Conservation (phyloP, 2,113 vertebrate genomes). For the Morone saxatilis region DNA sequence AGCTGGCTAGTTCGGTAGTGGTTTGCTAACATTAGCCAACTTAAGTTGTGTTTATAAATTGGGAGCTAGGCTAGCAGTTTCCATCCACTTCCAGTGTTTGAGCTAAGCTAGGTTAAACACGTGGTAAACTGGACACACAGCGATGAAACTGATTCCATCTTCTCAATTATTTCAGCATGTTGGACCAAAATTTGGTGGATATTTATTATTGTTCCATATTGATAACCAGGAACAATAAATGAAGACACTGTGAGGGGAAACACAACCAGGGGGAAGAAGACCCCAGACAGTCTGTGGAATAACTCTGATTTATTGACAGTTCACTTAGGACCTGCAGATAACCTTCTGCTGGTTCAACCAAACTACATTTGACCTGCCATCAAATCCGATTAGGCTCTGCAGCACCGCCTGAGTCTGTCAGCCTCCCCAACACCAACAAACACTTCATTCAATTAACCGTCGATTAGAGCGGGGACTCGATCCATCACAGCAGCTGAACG, state of each 20-base stretch:
- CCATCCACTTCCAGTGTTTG: no score
- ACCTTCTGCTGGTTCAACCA: slow-evolving; percentile 26
- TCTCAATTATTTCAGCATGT: not conserved
- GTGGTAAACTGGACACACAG: no score
- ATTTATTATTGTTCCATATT: no score
- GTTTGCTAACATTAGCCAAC: no score
- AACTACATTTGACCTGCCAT: slow-evolving; percentile 23
- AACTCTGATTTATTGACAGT: not conserved
- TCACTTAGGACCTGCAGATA: slow-evolving; percentile 13
- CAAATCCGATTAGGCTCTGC: slow-evolving; percentile 22
- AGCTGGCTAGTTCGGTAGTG: no score
- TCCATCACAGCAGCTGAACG: slow-evolving; percentile 6
- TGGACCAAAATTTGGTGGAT: no score
- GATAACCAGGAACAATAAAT: not conserved
- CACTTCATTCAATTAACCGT: slow-evolving; percentile 26
- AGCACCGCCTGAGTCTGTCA: not conserved
- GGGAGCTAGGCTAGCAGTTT: no score
- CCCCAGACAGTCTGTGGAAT: not conserved
- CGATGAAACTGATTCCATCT: no score
- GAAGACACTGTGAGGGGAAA: not conserved
- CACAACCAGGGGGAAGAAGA: not conserved
- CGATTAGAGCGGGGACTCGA: not conserved
- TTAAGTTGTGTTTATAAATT: no score
- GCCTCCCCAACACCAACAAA: slow-evolving; percentile 1
- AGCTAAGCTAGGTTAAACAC: no score